Evolutionary conservation across 2,797 vertebrate species (phyloP).

Genomic region (Capromys pilorides): DNA sequence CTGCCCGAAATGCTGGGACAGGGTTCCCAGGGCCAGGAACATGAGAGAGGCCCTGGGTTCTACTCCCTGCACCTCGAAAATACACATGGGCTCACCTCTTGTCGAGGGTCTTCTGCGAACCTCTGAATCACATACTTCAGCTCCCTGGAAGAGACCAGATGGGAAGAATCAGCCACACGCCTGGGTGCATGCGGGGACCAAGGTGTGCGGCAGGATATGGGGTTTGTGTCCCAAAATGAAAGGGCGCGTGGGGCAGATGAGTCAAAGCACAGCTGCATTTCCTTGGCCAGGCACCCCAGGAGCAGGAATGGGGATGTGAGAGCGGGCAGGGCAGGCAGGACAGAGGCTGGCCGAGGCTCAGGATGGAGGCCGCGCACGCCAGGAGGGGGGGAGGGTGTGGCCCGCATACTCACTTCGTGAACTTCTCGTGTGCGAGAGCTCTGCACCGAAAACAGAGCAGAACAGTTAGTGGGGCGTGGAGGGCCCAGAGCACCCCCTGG

Average conservation of each 20-base stretch:
- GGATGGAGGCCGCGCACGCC: fast-evolving
- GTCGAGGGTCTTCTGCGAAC: conserved; percentile 97
- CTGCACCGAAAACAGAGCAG: conserved; percentile 85
- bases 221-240: too few relatives aligned
- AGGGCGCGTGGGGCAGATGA: fast-evolving
- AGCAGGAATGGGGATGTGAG: fast-evolving
- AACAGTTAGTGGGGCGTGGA: neutral
- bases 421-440: conserved; percentile 98
- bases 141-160: conserved; percentile 88
- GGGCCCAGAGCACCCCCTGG: neutral
- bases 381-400: fast-evolving
- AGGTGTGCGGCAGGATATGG: neutral
- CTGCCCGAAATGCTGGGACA: neutral
- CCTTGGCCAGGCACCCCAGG: neutral
- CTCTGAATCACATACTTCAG: conserved; percentile 99
- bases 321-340: too few relatives aligned
- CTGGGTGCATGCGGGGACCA: neutral
- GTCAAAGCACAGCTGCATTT: neutral
- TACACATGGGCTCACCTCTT: conserved; percentile 91
- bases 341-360: fast-evolving
- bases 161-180: neutral
- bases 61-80: neutral
- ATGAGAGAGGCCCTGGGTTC: neutral
- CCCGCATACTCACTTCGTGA: conserved; percentile 95
- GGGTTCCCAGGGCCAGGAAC: too few relatives aligned